Conservation (phyloP, 2,797 vertebrate genomes). For the Prionace glauca region DNA sequence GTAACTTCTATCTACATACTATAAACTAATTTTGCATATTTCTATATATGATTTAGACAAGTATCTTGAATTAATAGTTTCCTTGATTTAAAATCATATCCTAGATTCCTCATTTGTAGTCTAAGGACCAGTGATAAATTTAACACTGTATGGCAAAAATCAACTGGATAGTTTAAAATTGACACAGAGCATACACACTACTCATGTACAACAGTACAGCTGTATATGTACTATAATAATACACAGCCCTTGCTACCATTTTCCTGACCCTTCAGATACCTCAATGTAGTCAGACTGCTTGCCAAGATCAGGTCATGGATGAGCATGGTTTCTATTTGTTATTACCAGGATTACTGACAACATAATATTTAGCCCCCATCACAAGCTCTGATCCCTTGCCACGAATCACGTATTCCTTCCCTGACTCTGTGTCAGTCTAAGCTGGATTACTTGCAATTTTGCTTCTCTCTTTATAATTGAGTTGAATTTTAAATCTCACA, state of each 20-base stretch:
- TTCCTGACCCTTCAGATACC: not conserved
- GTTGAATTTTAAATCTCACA: not conserved
- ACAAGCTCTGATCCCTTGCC: not conserved
- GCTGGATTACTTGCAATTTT: not conserved
- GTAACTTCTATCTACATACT: not conserved
- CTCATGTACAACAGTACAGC: not conserved
- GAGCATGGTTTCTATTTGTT: not conserved
- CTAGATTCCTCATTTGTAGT: not conserved
- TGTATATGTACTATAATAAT: not conserved
- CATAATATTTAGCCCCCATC: not conserved
- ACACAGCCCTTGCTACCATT: not conserved
- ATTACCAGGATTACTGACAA: not conserved
- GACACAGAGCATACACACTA: too few species aligned
- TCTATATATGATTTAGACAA: not conserved
- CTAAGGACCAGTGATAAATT: not conserved
- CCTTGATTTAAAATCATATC: not conserved
- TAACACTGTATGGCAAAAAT: not conserved
- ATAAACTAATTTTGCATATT: not conserved
- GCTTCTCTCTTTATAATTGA: not conserved
- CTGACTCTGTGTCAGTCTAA: not conserved
- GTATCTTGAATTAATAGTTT: slow-evolving; percentile 19
- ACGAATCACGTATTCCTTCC: not conserved
- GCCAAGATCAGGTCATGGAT: not conserved
- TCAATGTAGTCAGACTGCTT: not conserved
- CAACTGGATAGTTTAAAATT: not conserved